These are phyloP conservation scores for Coregonus ussuriensis DNA, from an alignment of 2,797 vertebrate genomes.

Conservation along the genomic window DNA sequence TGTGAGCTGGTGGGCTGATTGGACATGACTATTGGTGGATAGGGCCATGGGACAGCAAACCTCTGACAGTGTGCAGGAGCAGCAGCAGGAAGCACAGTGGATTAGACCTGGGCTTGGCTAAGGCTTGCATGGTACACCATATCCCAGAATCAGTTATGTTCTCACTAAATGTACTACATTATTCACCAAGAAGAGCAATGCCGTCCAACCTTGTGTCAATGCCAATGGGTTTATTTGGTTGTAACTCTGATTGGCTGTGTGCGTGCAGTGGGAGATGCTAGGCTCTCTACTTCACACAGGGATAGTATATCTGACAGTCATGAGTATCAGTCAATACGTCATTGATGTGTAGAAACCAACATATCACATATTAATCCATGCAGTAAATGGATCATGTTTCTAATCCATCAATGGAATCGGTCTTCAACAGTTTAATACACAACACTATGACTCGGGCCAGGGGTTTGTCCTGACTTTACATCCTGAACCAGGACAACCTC, in stretches of 20 bases:
- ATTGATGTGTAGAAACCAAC: neutral
- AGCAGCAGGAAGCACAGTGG: slow-evolving; percentile 37
- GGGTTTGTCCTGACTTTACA: neutral
- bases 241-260: slow-evolving; percentile 7
- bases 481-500: too few species aligned
- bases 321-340: neutral
- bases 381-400: neutral
- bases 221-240: slow-evolving; percentile 9
- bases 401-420: neutral
- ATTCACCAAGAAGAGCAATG: slow-evolving; percentile 14
- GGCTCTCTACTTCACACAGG: neutral
- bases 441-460: neutral
- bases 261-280: slow-evolving; percentile 9
- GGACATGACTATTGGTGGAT: slow-evolving; percentile 52
- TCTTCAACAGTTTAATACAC: neutral
- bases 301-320: neutral
- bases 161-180: slow-evolving; percentile 15
- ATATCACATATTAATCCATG: neutral
- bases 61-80: slow-evolving; percentile 34
- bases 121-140: slow-evolving; percentile 18
- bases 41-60: slow-evolving; percentile 32
- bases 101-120: slow-evolving; percentile 32
- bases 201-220: slow-evolving; percentile 11
- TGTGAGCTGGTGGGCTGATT: slow-evolving; percentile 25
- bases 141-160: slow-evolving; percentile 14